Evolutionary conservation across 2,797 vertebrate genomes (phyloP).

Genomic region (Malacoctenus gilli): DNA sequence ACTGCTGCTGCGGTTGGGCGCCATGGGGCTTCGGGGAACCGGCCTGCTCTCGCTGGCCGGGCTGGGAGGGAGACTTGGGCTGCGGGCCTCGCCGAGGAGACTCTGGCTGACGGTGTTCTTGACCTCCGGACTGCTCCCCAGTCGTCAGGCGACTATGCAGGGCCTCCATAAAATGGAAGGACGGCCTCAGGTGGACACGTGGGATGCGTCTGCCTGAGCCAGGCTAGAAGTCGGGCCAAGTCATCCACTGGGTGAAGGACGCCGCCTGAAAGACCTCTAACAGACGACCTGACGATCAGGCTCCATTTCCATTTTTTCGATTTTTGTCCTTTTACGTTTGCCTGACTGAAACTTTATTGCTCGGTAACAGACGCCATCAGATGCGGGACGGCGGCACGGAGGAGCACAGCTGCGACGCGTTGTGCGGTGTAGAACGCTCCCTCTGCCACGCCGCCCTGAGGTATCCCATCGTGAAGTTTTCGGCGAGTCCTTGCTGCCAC

Average conservation of each 20-base stretch:
- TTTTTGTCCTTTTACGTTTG: too few relatives aligned
- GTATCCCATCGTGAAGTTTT: slow-evolving; percentile 58
- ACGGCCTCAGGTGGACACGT: slow-evolving; percentile 71
- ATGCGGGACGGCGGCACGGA: slow-evolving; percentile 24
- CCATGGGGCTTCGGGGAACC: slow-evolving; percentile 59
- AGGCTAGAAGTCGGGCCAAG: slow-evolving; percentile 63
- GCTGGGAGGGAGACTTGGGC: slow-evolving; percentile 58
- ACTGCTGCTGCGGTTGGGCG: slow-evolving; percentile 56
- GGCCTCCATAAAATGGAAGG: slow-evolving; percentile 82
- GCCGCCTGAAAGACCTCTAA: slow-evolving; percentile 20
- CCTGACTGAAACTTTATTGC: slow-evolving; percentile 29
- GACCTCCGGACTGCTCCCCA: slow-evolving; percentile 80
- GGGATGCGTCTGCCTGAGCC: slow-evolving; percentile 65
- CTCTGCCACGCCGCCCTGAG: slow-evolving; percentile 36
- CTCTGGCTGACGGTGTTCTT: slow-evolving; percentile 71
- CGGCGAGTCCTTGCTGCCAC: slow-evolving; percentile 36
- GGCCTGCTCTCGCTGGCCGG: slow-evolving; percentile 49
- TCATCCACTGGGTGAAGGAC: slow-evolving; percentile 57
- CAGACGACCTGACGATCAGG: slow-evolving; percentile 26
- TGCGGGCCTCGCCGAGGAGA: slow-evolving; percentile 57
- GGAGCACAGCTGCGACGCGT: slow-evolving; percentile 33
- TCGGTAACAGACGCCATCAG: slow-evolving; percentile 51
- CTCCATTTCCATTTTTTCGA: slow-evolving; percentile 40
- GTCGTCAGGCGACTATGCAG: slow-evolving; percentile 73
- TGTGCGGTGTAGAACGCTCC: slow-evolving; percentile 45